A percentile compares a stretch with the other conserved stretches of the same genome.
These are phyloP conservation scores for Zosterops lateralis DNA, from an alignment of 2,113 vertebrate species.

Conservation along the genomic window DNA sequence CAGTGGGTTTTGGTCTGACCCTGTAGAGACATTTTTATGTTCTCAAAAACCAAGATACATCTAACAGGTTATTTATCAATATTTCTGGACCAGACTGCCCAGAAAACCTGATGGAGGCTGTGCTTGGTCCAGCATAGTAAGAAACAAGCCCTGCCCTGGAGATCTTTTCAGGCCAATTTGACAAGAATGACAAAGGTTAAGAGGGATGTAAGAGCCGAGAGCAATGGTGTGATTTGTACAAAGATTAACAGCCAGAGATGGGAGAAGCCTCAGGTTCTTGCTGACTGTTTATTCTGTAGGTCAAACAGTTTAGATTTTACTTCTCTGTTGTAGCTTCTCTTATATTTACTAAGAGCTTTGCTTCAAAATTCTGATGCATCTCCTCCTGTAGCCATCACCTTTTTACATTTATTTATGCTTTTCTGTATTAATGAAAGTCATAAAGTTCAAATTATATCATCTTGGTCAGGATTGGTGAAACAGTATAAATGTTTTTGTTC, in stretches of 20 bases:
- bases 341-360: background rate
- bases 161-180: background rate
- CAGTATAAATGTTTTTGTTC: background rate
- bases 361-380: background rate
- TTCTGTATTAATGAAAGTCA: background rate
- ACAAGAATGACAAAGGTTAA: background rate
- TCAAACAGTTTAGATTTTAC: background rate
- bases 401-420: background rate
- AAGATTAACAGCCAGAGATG: background rate
- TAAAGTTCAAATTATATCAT: background rate
- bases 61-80: background rate
- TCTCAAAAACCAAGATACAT: background rate
- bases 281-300: background rate
- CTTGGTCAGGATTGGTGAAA: background rate
- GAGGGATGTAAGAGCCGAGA: background rate
- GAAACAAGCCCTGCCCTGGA: background rate
- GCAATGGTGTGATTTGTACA: background rate
- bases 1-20: background rate
- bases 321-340: background rate
- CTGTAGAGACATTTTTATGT: background rate
- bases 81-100: background rate
- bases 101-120: background rate
- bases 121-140: background rate
- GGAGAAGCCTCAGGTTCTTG: background rate
- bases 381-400: background rate